These are phyloP conservation scores for Heliconius charithonia DNA, from an alignment of 2,888 invertebrate species.

Conservation along the genomic window DNA sequence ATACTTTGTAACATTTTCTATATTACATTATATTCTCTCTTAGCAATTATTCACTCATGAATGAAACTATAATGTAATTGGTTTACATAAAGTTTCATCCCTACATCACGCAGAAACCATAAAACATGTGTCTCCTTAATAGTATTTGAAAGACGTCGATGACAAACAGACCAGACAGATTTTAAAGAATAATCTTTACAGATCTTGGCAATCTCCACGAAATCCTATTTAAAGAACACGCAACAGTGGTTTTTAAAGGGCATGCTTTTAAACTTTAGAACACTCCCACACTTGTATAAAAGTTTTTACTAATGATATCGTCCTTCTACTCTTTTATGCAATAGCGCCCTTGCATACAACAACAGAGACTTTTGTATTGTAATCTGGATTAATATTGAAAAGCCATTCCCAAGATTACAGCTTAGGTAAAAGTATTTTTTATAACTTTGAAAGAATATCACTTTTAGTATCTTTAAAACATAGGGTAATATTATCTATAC, in stretches of 20 bases:
- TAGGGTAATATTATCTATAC: too few species aligned
- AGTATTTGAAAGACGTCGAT: slow-evolving; percentile 67
- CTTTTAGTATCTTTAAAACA: too few species aligned
- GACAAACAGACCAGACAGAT: slow-evolving; percentile 57
- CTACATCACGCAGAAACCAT: slow-evolving; percentile 17
- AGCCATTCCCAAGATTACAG: slow-evolving; percentile 16
- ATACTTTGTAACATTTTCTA: neutral
- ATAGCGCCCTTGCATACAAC: slow-evolving; percentile 61
- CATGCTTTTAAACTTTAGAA: slow-evolving; percentile 61
- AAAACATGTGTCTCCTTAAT: slow-evolving; percentile 63
- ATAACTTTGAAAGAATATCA: neutral
- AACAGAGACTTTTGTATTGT: slow-evolving; percentile 66
- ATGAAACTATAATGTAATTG: neutral
- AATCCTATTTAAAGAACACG: slow-evolving; percentile 79
- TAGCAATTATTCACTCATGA: neutral
- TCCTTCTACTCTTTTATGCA: slow-evolving; percentile 60
- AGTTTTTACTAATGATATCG: slow-evolving; percentile 61
- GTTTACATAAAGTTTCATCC: slow-evolving; percentile 17
- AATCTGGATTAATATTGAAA: slow-evolving; percentile 57
- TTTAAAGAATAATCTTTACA: slow-evolving; percentile 60
- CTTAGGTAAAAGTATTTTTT: neutral
- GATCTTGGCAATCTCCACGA: slow-evolving; percentile 69
- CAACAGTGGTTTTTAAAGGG: slow-evolving; percentile 77
- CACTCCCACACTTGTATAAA: slow-evolving; percentile 77
- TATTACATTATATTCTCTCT: neutral